Conservation (phyloP, 2,797 vertebrate species). For the Amphiprion clarkii region DNA sequence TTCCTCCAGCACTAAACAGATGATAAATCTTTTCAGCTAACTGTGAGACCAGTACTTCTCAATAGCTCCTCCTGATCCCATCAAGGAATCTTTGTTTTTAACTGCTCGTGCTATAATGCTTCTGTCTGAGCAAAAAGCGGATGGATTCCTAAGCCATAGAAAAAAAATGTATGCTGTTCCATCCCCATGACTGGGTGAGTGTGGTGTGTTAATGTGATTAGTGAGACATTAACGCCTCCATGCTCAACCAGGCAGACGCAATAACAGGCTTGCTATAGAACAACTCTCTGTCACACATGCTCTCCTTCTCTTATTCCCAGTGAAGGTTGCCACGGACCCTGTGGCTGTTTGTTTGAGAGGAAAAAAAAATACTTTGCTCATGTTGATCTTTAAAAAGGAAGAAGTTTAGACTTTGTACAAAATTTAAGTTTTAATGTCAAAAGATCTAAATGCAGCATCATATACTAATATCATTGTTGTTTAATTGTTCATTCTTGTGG, state of each 20-base stretch:
- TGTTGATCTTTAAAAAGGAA: conserved; percentile 8
- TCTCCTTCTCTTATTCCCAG: conserved; percentile 46
- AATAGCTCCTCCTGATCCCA: conserved; percentile 78
- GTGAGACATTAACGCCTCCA: conserved; percentile 82
- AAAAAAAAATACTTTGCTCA: conserved; percentile 11
- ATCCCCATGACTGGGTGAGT: conserved; percentile 79
- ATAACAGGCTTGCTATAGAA: conserved; percentile 65
- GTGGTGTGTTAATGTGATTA: conserved; percentile 85
- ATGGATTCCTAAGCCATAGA: conserved; percentile 74
- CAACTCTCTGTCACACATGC: conserved; percentile 48
- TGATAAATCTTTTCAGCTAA: conserved; percentile 74
- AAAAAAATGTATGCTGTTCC: conserved; percentile 77
- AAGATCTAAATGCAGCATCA: too few relatives aligned
- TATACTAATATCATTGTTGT: background rate
- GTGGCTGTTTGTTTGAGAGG: conserved; percentile 39
- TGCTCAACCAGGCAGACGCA: conserved; percentile 75
- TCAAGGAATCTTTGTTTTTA: conserved; percentile 81
- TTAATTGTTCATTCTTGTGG: background rate
- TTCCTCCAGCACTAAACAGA: conserved; percentile 76
- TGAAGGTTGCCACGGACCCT: conserved; percentile 37
- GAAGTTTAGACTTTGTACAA: background rate
- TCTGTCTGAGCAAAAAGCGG: conserved; percentile 72
- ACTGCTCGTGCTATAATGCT: conserved; percentile 77
- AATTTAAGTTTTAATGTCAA: conserved; percentile 1
- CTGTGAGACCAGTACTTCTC: conserved; percentile 72